Percentiles rank a stretch among this genome's conserved stretches.
These are phyloP conservation scores for Microtus richardsoni DNA, from an alignment of 2,113 vertebrate species.

Conservation along the genomic window DNA sequence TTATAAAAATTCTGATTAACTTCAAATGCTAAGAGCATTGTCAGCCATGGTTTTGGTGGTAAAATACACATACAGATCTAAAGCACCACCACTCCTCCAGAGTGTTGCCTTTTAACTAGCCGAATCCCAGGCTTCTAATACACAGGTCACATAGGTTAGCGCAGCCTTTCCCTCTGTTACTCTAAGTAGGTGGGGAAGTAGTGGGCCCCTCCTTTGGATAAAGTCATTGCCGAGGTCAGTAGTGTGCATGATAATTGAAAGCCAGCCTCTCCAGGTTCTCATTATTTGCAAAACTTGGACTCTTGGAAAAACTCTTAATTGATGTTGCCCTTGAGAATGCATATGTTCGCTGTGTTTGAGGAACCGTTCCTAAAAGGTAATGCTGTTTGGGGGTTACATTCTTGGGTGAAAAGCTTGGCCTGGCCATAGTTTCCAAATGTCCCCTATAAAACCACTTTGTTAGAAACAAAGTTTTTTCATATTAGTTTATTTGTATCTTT, in stretches of 20 bases:
- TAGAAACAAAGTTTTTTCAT: neutral
- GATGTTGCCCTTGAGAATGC: neutral
- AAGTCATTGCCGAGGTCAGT: neutral
- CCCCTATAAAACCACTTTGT: conserved; percentile 44
- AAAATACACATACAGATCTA: neutral
- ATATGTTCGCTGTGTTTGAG: neutral
- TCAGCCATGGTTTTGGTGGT: neutral
- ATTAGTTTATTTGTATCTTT: neutral
- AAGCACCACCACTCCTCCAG: neutral
- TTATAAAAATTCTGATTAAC: neutral
- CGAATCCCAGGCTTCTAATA: neutral
- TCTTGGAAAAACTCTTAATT: neutral
- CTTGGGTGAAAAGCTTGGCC: neutral
- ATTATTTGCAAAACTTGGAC: conserved; percentile 43
- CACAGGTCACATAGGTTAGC: neutral
- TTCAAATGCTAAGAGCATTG: neutral
- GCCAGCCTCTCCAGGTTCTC: neutral
- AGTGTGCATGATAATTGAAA: neutral
- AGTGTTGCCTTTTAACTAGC: conserved; percentile 31
- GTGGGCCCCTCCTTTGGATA: neutral
- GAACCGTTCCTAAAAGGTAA: neutral
- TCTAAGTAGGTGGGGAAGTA: neutral
- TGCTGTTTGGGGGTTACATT: neutral
- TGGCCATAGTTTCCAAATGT: neutral
- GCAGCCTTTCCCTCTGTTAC: neutral